phyloP scores from a whole-genome alignment of 1,140 invertebrate species.

The Zaprionus nigranus region DNA sequence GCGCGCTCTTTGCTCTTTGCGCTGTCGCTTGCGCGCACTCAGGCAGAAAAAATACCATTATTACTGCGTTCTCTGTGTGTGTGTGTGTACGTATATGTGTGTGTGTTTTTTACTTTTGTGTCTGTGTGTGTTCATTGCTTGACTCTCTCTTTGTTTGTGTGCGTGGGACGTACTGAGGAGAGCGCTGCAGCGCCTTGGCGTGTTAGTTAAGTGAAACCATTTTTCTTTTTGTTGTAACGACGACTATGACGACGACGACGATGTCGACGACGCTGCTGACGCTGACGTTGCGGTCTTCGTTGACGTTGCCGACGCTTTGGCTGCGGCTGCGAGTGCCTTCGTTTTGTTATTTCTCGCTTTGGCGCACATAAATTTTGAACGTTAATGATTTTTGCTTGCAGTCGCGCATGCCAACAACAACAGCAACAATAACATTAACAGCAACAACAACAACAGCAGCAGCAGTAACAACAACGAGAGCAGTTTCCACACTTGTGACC shows the following conservation, averaged over 20 bases:
- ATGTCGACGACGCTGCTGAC: slow-evolving; percentile 26
- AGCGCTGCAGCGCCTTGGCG: slow-evolving; percentile 63
- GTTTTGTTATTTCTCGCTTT: slow-evolving; percentile 83
- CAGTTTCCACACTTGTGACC: slow-evolving; percentile 6
- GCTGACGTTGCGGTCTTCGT: slow-evolving; percentile 35
- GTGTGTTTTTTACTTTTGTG: too few relatives aligned
- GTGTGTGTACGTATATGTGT: slow-evolving; percentile 5
- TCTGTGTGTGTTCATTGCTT: slow-evolving; percentile 5
- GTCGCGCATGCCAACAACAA: slow-evolving; percentile 44
- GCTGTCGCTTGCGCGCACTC: slow-evolving; percentile 38
- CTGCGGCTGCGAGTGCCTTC: slow-evolving; percentile 36
- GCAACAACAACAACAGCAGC: slow-evolving; percentile 34
- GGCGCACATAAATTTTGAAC: slow-evolving; percentile 78
- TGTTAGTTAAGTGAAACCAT: slow-evolving; percentile 83
- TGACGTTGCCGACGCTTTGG: slow-evolving; percentile 33
- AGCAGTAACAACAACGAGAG: slow-evolving; percentile 22
- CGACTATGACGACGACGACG: background rate
- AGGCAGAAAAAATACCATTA: slow-evolving; percentile 80
- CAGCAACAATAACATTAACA: slow-evolving; percentile 12
- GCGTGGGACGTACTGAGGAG: slow-evolving; percentile 12
- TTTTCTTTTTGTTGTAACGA: slow-evolving; percentile 74
- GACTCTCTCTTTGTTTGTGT: slow-evolving; percentile 3
- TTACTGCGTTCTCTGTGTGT: slow-evolving; percentile 27
- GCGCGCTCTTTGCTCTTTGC: slow-evolving; percentile 23
- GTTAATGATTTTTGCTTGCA: slow-evolving; percentile 82